Conservation (phyloP, 2,797 vertebrate species). For the Schizothorax lantsangensis region DNA sequence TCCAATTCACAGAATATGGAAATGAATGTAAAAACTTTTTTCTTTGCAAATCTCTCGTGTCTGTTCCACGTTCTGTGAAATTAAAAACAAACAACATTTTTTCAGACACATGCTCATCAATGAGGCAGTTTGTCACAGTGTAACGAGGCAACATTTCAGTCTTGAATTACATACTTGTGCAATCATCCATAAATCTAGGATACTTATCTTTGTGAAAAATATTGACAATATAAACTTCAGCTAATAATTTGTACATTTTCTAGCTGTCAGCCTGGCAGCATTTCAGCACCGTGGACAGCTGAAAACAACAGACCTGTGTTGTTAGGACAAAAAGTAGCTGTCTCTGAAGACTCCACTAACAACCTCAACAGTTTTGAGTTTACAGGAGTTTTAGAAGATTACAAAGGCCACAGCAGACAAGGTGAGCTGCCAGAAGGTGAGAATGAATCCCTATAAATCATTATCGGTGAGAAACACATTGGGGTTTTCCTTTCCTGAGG, state of each 20-base stretch:
- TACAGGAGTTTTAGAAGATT: conserved; percentile 51
- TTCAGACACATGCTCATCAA: not conserved
- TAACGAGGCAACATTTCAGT: not conserved
- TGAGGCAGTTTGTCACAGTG: not conserved
- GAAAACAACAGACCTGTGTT: conserved; percentile 46
- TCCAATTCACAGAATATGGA: not conserved
- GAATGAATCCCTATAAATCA: conserved; percentile 69
- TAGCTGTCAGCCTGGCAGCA: not conserved
- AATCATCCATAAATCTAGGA: not conserved
- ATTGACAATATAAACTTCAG: not conserved
- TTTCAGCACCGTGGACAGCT: conserved; percentile 70
- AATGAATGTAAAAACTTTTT: not conserved
- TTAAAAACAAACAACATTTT: not conserved
- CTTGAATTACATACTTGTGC: not conserved
- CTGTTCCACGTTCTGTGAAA: not conserved
- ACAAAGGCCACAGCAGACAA: conserved; percentile 22
- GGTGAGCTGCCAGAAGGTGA: conserved; percentile 53
- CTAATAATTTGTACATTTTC: not conserved
- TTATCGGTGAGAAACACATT: conserved; percentile 74
- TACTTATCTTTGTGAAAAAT: not conserved
- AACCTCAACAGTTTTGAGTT: conserved; percentile 20
- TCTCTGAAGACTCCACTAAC: not conserved
- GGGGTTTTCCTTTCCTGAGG: conserved; percentile 54
- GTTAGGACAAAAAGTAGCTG: not conserved
- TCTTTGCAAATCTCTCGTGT: too few species aligned